Base-by-base conservation (phyloP, 2,797 vertebrate genomes). In the Lophotriccus pileatus region DNA sequence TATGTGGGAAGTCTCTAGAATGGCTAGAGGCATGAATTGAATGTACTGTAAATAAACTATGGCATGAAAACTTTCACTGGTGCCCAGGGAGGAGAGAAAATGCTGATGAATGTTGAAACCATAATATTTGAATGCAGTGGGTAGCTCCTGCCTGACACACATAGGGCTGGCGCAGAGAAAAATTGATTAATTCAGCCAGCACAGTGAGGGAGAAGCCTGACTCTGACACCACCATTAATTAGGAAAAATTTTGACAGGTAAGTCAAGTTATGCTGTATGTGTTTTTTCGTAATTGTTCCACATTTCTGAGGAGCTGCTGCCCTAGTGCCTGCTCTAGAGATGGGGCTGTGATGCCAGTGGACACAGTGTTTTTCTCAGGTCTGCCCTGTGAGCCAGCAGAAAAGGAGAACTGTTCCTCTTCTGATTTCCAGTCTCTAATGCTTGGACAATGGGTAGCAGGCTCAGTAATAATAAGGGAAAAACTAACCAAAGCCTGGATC, bases 21-120 rank as follows among this genome's bases (percentile, higher is more conserved):
- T 86, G 43, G 82, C 89, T 92, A 36, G 50, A 93, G 79, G 89
- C 75, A 72, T 78, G 84, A 92, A 87, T 44, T 84, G 82, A 83
- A 60, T 62, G 18, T 55, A 62, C 53, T 85, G 84, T 89, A 92
- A 95, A 94, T 95, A 95, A 92, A 91, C 68, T 68, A 39, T 75
- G 46, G 25, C 59, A 73, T 52, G 52, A 58, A 80, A 93, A 94
- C 66, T 92, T 89, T 75, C 69, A 72, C 39, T 37, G 19, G 21
- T 46, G 28, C 66, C 49, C 46, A 59, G 47, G 76, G 36, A 94
- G 47, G n/a, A 75, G 30, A 85, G 44, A 72, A 89, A 86, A 73
- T 81, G 47, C 76, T 93, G 87, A 58, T 67, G 59, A 79, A 83
- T 89, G 46, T 92, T 0, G 0, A 81, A 80, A 83, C 7, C 3